phyloP scores from a whole-genome alignment of 1,140 invertebrate species.

The Brachionus paranguensis region DNA sequence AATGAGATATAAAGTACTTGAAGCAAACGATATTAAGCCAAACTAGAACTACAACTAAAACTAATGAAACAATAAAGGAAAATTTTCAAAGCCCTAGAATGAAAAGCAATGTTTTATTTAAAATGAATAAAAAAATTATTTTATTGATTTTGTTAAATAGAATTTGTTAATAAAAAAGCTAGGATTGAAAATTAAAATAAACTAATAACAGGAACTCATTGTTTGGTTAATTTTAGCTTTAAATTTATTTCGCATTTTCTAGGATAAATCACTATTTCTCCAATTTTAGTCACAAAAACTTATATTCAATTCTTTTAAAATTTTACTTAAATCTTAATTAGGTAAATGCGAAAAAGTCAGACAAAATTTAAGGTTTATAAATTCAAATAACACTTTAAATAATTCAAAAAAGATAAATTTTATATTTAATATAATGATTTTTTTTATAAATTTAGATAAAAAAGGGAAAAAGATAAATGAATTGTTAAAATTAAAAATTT shows the following conservation, averaged over 20 bases:
- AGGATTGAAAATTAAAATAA: not conserved
- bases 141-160: slow-evolving; percentile 9
- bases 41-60: slow-evolving; percentile 2
- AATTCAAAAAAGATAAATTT: not conserved
- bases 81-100: not conserved
- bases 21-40: not conserved
- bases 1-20: not conserved
- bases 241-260: not conserved
- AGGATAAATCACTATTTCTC: not conserved
- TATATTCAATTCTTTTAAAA: not conserved
- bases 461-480: not conserved
- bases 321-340: not conserved
- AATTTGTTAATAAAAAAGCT: not conserved
- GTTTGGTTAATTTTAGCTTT: not conserved
- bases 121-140: slow-evolving; percentile 1
- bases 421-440: too few species aligned
- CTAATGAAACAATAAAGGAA: slow-evolving; percentile 27
- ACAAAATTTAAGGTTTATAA: too few species aligned
- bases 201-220: not conserved
- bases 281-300: not conserved
- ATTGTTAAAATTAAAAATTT: not conserved
- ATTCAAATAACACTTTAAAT: too few species aligned
- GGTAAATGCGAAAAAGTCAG: too few species aligned
- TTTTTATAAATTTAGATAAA: not conserved
- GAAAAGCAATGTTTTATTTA: not conserved